Evolutionary conservation across 2,888 invertebrate genomes (phyloP), one percentile per base, ranked within the genome.

Genomic region (Campoplex nolae): DNA sequence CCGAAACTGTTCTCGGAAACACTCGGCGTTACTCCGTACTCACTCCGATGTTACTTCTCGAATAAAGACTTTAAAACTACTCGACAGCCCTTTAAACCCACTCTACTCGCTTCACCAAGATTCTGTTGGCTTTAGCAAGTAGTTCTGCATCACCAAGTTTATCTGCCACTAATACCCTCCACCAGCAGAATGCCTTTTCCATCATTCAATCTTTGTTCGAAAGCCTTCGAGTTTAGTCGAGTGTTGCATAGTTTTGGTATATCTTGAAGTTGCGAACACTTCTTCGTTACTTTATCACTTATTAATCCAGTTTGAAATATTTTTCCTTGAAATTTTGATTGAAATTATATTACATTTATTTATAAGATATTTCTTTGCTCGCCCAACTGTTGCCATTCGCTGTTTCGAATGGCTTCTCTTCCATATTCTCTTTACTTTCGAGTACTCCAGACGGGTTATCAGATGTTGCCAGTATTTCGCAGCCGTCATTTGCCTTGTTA

Each of bases 401-500:
- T 28, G 9, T 32, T 58, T 32, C 32, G 7, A 62, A n/a, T n/a
- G n/a, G n/a, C 32, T 62, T 28, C 32, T 62, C 13, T 6, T 62
- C 9, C 16, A 32, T 32, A 32, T 62, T 16, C n/a, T 42, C 18
- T 23, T 45, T 54, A 79, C 58, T 58, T 68, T 54, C 78, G 73
- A 35, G 8, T 11, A 76, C 76, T 23, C 81, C 1, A 38, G n/a
- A 23, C 28, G 38, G 42, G 51, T 75, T 76, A 58, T 65, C 79
- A 80, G 83, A 70, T 79, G 79, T 80, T 77, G 62, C 62, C 77
- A 68, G 67, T 73, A 68, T 68, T 87, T 74, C 70, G 18, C 56
- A 28, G 67, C 51, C 71, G 71, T 42, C 83, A 84, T 87, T 87
- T 84, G 84, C 81, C 86, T 87, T 87, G 86, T 84, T 87, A 87